phyloP scores from a whole-genome alignment of 2,113 vertebrate species.

The Polypterus senegalus region DNA sequence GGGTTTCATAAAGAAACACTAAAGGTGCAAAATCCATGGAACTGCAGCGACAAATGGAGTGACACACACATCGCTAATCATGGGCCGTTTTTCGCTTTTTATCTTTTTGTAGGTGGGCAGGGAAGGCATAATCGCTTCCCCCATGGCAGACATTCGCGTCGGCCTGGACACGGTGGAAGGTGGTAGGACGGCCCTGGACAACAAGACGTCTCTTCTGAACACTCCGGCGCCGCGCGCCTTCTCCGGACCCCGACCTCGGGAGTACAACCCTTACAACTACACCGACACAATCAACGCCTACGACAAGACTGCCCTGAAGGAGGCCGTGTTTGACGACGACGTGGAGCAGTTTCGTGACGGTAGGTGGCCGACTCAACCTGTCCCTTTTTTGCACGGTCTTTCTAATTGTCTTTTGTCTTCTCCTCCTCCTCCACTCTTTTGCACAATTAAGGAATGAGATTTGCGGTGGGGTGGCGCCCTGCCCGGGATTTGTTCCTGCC shows the following conservation, averaged over 20 bases:
- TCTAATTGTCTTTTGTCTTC: no score
- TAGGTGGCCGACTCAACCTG: conserved; percentile 18
- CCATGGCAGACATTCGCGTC: conserved; percentile 43
- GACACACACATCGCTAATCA: no score
- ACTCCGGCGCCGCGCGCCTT: conserved; percentile 84
- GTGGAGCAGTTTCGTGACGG: conserved; percentile 93
- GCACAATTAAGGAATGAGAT: no score
- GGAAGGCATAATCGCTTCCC: conserved; percentile 49
- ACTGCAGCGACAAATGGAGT: no score
- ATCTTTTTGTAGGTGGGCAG: conserved; percentile 40
- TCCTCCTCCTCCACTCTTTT: no score
- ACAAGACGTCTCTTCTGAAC: conserved; percentile 94
- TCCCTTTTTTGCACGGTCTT: no score
- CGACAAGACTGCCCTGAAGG: conserved; percentile 89
- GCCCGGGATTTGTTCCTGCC: no score
- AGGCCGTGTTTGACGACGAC: conserved; percentile 92
- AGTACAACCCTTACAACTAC: conserved; percentile 83
- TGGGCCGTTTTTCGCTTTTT: neutral
- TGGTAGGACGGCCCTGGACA: conserved; percentile 82
- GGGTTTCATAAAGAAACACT: no score
- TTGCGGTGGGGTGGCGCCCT: no score
- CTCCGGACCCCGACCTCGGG: conserved; percentile 68
- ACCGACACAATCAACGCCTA: conserved; percentile 78
- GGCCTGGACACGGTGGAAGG: conserved; percentile 60
- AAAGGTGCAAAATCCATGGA: no score